Evolutionary conservation across 92 coral and sea anemone species (phyloP), one percentile per base, ranked within the genome.

Genomic region (Nematostella vectensis): DNA sequence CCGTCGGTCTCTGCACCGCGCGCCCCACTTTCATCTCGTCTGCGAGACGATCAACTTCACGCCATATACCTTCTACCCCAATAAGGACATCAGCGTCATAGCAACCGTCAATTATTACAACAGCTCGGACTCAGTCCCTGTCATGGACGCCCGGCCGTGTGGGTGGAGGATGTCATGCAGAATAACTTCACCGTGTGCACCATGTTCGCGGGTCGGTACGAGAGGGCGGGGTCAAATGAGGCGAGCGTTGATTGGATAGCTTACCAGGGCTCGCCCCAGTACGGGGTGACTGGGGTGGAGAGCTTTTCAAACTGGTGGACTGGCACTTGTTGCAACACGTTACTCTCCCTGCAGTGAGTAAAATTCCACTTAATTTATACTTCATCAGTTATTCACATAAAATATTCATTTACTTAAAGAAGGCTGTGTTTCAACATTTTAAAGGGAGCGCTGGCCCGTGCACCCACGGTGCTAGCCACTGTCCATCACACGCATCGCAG

Each of bases 211-310:
- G 81, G 81, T 9, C 74, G 54, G n/a, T 58, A 43, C 10, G 80
- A 74, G 26, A 66, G 81, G 26, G 26, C 19, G 17, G 42, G 51
- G 16, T 12, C 2, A 10, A 47, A 58, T 40, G 25, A 31, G 29
- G 81, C 52, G 4, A 54, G 68, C 0, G 45, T 74, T 33, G 81
- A 74, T 47, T 74, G 81, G 81, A 28, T 74, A 61, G 75, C 70
- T 0, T 67, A 74, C 40, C 81, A 74, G 47, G 81, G 81, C 15
- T 75, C 81, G 30, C 81, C 81, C 22, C 58, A 40, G 25, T 62
- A 72, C 49, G 81, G 75, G 10, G 53, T 74, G 13, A 58, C 59
- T 3, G 40, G 40, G 6, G 8, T 6, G 15, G 6, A 6, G 40
- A 33, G 6, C 6, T 33, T 33, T 15, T 33, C 40, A 15, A 6